A percentile compares a stretch with the other conserved stretches of the same genome.
Conservation (phyloP, 2,113 vertebrate species). For the Centrocercus urophasianus region DNA sequence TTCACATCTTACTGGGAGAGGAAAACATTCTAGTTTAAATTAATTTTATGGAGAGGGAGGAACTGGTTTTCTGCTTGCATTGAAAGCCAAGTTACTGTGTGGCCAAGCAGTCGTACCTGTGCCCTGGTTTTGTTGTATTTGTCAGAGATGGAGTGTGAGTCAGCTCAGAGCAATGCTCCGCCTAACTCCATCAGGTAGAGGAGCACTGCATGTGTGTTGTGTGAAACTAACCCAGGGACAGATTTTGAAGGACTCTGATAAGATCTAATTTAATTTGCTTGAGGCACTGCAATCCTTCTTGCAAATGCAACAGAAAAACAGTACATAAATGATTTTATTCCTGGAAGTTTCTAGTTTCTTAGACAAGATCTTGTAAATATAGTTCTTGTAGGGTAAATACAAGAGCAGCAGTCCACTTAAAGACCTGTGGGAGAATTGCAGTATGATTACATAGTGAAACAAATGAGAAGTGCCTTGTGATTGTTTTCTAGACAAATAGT, state of each 20-base stretch:
- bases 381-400: neutral
- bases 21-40: neutral
- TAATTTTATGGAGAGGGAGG: neutral
- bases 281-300: neutral
- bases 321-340: neutral
- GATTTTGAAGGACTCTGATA: neutral
- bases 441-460: neutral
- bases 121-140: neutral
- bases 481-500: neutral
- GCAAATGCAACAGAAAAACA: neutral
- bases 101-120: neutral
- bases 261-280: neutral
- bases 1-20: neutral
- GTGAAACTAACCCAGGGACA: neutral
- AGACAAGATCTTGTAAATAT: neutral
- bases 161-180: neutral
- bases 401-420: neutral
- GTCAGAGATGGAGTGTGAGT: neutral
- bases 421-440: accelerated
- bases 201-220: neutral
- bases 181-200: neutral
- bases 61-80: accelerated
- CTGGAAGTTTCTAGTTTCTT: neutral
- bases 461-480: neutral
- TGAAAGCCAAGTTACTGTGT: neutral